Evolutionary conservation across 2,888 invertebrate species (phyloP), one percentile per base, ranked within the genome.

Genomic region (Acleris literana): DNA sequence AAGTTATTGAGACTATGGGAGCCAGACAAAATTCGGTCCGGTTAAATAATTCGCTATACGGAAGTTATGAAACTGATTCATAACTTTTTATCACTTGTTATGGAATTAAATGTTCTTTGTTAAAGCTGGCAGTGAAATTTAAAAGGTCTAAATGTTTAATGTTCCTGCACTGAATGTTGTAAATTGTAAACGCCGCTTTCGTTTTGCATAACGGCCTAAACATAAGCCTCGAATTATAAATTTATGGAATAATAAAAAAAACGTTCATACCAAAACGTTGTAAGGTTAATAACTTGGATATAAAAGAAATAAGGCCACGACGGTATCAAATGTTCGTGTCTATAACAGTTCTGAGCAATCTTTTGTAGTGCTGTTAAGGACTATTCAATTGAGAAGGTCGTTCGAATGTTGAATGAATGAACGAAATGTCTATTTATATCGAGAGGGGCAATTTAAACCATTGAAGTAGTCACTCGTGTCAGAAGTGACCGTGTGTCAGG

Each of bases 331-430:
- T 33, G 33, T 43, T 52, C 7, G 33, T 54, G 54, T 20, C 18
- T 62, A 22, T 55, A 56, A 44, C 5, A 57, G 25, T 39, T 48
- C 18, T 9, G 49, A n/a, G 16, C 2, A 17, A 46, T 51, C 33
- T 54, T 46, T 62, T 48, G 51, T 60, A 49, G 55, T 57, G 56
- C 56, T 52, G 52, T 66, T 65, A 65, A 43, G 44, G 55, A 62
- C 61, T 63, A 71, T 73, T 71, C 62, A 74, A 75, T 73, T 74
- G 74, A 70, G 76, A 77, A 80, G 76, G 79, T 77, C 78, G 70
- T 64, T 56, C 72, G 71, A 77, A 78, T 76, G 73, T 70, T 71
- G 73, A 72, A 72, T 73, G 72, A 79, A 76, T 77, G 68, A 74
- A 63, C 69, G 59, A 44, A 63, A 68, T 61, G 58, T 63, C 68